Base-by-base conservation (phyloP, 2,113 vertebrate genomes). In the Rhea americana region DNA sequence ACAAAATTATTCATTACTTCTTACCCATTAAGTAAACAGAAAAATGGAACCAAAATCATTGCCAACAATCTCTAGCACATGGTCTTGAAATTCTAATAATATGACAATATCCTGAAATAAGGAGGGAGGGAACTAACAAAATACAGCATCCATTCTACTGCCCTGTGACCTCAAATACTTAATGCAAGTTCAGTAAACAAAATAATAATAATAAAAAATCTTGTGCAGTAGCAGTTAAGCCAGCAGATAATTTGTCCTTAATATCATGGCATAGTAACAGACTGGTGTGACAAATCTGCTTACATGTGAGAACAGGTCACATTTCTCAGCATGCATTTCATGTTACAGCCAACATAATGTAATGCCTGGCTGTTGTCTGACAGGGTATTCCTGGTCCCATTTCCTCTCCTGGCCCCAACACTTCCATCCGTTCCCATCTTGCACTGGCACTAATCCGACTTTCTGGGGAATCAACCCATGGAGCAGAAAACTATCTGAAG, bases 21-120 rank as follows among this genome's bases (percentile, higher is more conserved):
- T 47, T 30, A 94, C 74, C 77, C 66, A 89, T 87, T 78, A 76
- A 53, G 25, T 47, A 91, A 90, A 92, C 13, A 93, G 11, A 89
- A 59, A 89, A 75, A 87, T 25, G 16, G 39, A 71, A 51, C 24
- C 66, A 63, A 75, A 30, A 0, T 1, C 0, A 45, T 56, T 32
- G 50, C 7, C 59, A 88, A n/a, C 68, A 86, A 35, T 20, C 30
- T 71, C 20, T 83, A 74, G 50, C 17, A 83, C 72, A 45, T 9
- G 28, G 86, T 56, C 37, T 63, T 79, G 47, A 82, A 89, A 93
- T 56, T 41, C 37, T 55, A 73, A 74, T 82, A 48, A 82, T 75
- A 76, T 73, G 5, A 83, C 16, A 89, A 30, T 20, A 65, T 56
- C 76, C 15, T 83, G 58, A 90, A 77, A 67, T 9, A 80, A 86